Evolutionary conservation across 2,113 vertebrate species (phyloP).

Genomic region (Pterophyllum scalare): DNA sequence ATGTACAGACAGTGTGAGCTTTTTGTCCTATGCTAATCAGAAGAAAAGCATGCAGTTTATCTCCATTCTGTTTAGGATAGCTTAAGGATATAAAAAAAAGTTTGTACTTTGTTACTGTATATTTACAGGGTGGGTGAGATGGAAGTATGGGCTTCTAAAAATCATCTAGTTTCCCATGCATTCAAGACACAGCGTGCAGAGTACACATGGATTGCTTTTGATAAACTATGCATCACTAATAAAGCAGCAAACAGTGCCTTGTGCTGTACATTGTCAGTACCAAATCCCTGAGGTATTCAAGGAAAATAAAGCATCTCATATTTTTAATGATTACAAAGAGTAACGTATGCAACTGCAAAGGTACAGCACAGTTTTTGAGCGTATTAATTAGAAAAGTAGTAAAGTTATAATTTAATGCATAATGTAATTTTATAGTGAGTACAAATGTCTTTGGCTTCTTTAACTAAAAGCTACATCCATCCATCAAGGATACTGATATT

Average conservation of each 20-base stretch:
- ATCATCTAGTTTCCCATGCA: too few species aligned
- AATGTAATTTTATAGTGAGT: background rate
- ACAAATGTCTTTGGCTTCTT: constrained; percentile 17
- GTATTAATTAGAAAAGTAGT: background rate
- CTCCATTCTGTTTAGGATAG: too few species aligned
- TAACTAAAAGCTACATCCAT: constrained; percentile 34
- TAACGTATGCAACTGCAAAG: background rate
- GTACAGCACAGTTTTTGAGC: background rate
- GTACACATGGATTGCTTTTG: background rate
- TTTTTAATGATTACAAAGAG: background rate
- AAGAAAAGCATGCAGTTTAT: too few species aligned
- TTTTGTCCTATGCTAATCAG: too few species aligned
- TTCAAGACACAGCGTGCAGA: background rate
- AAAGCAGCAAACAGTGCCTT: background rate
- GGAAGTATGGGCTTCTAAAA: too few species aligned
- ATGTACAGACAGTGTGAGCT: too few species aligned
- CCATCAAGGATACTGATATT: constrained; percentile 56
- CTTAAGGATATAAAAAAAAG: too few species aligned
- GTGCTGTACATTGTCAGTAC: too few species aligned
- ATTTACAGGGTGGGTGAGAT: too few species aligned
- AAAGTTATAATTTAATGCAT: background rate
- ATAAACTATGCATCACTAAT: background rate
- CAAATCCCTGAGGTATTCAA: background rate
- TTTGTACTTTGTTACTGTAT: too few species aligned
- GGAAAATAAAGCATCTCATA: background rate